phyloP scores from a whole-genome alignment of 2,888 invertebrate species.

The Caenorhabditis parvicauda region DNA sequence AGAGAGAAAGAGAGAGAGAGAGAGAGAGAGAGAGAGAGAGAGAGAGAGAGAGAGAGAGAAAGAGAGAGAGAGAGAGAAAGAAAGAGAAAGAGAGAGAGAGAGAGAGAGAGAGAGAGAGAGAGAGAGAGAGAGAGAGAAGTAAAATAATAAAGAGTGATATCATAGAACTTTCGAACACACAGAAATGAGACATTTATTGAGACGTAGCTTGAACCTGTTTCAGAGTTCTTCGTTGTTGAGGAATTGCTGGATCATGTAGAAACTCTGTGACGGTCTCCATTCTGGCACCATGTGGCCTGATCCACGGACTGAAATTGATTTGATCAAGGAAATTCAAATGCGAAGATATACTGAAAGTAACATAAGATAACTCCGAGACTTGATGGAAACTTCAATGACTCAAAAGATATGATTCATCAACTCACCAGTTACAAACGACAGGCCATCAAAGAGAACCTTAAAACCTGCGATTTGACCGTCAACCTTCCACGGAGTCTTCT shows the following conservation, averaged over 20 bases:
- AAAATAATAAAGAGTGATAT: neutral
- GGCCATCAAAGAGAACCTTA: constrained; percentile 60
- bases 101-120: constrained; percentile 1
- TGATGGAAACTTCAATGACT: neutral
- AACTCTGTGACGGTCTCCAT: constrained; percentile 59
- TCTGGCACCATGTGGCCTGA: constrained; percentile 61
- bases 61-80: neutral
- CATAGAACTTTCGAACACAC: too few relatives aligned
- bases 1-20: neutral
- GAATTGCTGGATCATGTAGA: constrained; percentile 60
- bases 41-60: constrained; percentile 2
- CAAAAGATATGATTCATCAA: neutral
- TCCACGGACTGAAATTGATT: constrained; percentile 30
- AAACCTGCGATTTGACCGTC: constrained; percentile 63
- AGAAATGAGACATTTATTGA: too few relatives aligned
- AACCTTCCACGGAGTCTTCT: constrained; percentile 62
- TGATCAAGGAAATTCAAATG: neutral
- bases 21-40: constrained; percentile 1
- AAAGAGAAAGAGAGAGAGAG: constrained; percentile 7
- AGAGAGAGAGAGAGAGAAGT: constrained; percentile 1
- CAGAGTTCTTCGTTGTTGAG: constrained; percentile 35
- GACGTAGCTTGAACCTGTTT: neutral
- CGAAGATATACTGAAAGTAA: neutral
- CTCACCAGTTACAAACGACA: constrained; percentile 51
- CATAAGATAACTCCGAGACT: neutral